Evolutionary conservation across 2,113 vertebrate genomes (phyloP).

Genomic region (Sorex araneus): DNA sequence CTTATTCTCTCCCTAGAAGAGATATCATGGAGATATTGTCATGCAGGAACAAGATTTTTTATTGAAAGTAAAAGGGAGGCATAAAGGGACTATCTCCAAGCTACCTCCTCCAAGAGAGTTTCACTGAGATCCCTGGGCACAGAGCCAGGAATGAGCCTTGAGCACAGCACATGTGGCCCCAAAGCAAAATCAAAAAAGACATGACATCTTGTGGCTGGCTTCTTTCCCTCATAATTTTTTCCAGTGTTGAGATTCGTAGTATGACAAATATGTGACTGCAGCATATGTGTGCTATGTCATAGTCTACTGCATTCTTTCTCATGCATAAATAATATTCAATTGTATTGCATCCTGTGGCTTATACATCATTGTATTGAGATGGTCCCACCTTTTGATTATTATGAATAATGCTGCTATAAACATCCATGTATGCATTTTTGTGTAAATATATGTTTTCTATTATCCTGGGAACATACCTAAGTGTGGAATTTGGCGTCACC

Average conservation of each 20-base stretch:
- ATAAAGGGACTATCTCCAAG: too few species aligned
- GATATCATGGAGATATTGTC: too few species aligned
- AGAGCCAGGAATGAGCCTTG: too few species aligned
- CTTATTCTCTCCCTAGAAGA: too few species aligned
- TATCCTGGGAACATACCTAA: not conserved
- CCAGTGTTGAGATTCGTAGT: too few species aligned
- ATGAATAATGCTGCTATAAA: not conserved
- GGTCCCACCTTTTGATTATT: not conserved
- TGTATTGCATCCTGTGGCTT: not conserved
- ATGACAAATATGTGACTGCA: not conserved
- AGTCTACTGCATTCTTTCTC: conserved; percentile 4
- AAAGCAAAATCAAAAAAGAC: not conserved
- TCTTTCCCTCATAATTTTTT: not conserved
- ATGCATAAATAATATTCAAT: not conserved
- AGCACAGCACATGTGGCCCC: too few species aligned
- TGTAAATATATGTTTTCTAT: not conserved
- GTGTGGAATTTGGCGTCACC: not conserved
- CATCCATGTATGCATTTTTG: not conserved
- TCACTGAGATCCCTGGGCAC: too few species aligned
- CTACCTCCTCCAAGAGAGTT: too few species aligned
- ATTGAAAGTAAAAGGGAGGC: too few species aligned
- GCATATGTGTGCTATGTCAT: not conserved
- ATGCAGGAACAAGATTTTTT: too few species aligned
- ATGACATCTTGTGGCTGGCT: not conserved
- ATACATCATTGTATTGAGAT: not conserved